A percentile compares a stretch with the other conserved stretches of the same genome.
phyloP scores from a whole-genome alignment of 35 echinoderm and acorn worm genomes.

The Apostichopus japonicus region DNA sequence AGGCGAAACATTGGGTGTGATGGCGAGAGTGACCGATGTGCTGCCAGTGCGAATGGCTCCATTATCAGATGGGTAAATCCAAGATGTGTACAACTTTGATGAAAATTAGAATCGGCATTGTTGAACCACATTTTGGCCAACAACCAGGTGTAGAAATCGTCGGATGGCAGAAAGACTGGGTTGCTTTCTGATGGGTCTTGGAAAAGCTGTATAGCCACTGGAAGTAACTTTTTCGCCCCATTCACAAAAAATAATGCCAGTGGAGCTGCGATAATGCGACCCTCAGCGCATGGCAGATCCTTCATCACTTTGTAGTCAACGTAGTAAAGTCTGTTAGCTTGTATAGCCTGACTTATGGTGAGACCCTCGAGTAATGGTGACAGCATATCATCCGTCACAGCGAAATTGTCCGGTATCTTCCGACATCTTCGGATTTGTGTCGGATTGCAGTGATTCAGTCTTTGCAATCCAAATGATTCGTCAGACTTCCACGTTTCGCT shows the following conservation, averaged over 20 bases:
- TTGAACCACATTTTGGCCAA: conserved; percentile 96
- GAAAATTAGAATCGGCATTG: conserved; percentile 73
- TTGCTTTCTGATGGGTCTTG: conserved; percentile 69
- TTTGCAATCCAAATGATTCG: conserved; percentile 41
- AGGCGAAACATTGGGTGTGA: conserved; percentile 76
- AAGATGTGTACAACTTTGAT: conserved; percentile 67
- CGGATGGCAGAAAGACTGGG: conserved; percentile 85
- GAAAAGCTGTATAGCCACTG: conserved; percentile 80
- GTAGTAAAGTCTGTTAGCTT: conserved; percentile 29
- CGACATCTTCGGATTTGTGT: conserved; percentile 34
- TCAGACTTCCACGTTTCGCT: conserved; percentile 33
- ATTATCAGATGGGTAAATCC: conserved; percentile 68
- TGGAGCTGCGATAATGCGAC: conserved; percentile 46
- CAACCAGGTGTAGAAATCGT: conserved; percentile 81
- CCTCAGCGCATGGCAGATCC: not conserved
- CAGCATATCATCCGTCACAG: conserved; percentile 30
- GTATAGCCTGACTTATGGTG: conserved; percentile 7
- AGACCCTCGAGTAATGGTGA: conserved; percentile 31
- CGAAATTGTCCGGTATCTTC: conserved; percentile 31
- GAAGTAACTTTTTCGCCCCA: conserved; percentile 73
- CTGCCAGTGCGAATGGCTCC: conserved; percentile 52
- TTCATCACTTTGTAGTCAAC: conserved; percentile 45
- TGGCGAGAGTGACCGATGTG: conserved; percentile 70
- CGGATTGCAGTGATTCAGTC: conserved; percentile 57
- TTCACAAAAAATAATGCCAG: conserved; percentile 88